Evolutionary conservation across 2,797 vertebrate genomes (phyloP).

Genomic region (Adrianichthys oophorus): DNA sequence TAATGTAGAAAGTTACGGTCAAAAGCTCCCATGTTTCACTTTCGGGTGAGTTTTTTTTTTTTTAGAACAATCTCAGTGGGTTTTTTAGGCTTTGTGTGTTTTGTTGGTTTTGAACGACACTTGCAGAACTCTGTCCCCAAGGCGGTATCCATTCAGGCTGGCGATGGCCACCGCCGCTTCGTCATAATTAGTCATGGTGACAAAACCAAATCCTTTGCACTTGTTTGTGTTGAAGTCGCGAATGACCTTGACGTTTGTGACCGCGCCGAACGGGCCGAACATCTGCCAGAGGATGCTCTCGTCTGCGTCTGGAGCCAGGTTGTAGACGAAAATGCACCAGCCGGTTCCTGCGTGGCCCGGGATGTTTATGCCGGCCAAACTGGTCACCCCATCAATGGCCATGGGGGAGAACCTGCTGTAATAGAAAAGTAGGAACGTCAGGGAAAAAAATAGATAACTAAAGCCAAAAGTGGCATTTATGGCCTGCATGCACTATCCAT

Average conservation of each 20-base stretch:
- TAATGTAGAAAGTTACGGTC: slow-evolving; percentile 87
- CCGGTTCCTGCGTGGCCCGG: slow-evolving; percentile 93
- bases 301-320: slow-evolving; percentile 95
- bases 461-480: slow-evolving; percentile 16
- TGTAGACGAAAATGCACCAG: slow-evolving; percentile 99
- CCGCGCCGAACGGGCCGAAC: slow-evolving; percentile 97
- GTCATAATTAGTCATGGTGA: slow-evolving; percentile 99
- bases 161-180: slow-evolving; percentile 98
- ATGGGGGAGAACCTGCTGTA: slow-evolving; percentile 93
- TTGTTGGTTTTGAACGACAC: slow-evolving; percentile 99
- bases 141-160: slow-evolving; percentile 97
- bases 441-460: not conserved
- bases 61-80: slow-evolving; percentile 86
- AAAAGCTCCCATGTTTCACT: slow-evolving; percentile 72
- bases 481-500: not conserved
- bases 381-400: slow-evolving; percentile 98
- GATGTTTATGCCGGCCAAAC: slow-evolving; percentile 97
- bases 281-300: slow-evolving; percentile 99
- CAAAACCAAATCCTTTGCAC: slow-evolving; percentile 99
- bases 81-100: slow-evolving; percentile 95
- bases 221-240: slow-evolving; percentile 99
- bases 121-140: slow-evolving; percentile 97
- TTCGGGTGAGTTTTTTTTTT: slow-evolving; percentile 75
- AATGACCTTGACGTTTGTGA: slow-evolving; percentile 98
- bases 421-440: slow-evolving; percentile 21